These are phyloP conservation scores for Sycobia sp. DNA, from an alignment of 1,140 invertebrate genomes.

Conservation along the genomic window DNA sequence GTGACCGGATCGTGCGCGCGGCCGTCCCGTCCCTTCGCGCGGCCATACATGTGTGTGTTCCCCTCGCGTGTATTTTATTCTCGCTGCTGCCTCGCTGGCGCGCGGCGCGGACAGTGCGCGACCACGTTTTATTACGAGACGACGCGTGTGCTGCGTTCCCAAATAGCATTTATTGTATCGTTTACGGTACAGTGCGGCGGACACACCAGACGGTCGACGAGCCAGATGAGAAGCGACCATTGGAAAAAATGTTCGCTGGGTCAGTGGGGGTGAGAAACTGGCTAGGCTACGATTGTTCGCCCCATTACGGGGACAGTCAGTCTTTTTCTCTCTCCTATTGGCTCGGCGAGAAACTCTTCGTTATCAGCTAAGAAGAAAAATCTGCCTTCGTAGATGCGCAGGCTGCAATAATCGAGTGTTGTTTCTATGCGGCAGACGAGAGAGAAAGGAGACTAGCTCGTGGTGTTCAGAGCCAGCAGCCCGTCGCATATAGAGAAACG, in stretches of 20 bases:
- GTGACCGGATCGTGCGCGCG: constrained; percentile 37
- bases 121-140: constrained; percentile 56
- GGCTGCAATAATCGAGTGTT: no score
- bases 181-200: no score
- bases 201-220: neutral
- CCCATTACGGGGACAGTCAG: constrained; percentile 55
- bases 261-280: constrained; percentile 63
- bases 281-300: constrained; percentile 51
- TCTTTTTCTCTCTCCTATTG: constrained; percentile 66
- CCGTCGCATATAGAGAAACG: neutral
- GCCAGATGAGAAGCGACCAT: neutral
- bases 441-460: no score
- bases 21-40: neutral
- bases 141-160: neutral
- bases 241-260: constrained; percentile 49
- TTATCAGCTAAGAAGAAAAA: neutral
- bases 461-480: no score
- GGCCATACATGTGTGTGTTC: no score
- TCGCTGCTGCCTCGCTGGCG: constrained; percentile 15
- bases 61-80: no score
- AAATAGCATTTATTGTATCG: no score
- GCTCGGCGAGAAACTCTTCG: constrained; percentile 47
- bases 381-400: neutral
- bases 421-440: no score
- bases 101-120: constrained; percentile 56